Conservation (phyloP, 2,797 vertebrate species). For the Tangara arthus region DNA sequence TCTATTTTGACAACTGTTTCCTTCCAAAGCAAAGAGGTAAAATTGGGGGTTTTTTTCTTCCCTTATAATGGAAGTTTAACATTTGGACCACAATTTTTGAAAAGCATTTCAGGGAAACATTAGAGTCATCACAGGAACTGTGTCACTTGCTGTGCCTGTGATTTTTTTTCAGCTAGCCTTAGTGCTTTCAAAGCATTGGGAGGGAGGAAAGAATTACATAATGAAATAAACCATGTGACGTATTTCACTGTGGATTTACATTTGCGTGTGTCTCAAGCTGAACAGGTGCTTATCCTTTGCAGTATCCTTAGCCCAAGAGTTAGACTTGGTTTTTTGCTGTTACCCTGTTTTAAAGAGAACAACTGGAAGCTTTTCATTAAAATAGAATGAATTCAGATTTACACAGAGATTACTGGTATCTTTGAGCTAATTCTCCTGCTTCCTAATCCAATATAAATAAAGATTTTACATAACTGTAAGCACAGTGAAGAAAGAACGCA, state of each 20-base stretch:
- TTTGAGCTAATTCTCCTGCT: not conserved
- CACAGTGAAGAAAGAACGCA: not conserved
- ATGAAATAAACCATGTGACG: not conserved
- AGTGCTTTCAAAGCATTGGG: not conserved
- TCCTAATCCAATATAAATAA: not conserved
- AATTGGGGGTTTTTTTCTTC: not conserved
- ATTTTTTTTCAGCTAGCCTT: not conserved
- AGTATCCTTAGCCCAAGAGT: not conserved
- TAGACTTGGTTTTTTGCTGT: not conserved
- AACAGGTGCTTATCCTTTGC: not conserved
- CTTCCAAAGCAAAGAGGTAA: not conserved
- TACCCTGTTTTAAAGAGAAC: not conserved
- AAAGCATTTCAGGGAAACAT: not conserved
- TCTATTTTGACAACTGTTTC: not conserved
- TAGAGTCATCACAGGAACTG: not conserved
- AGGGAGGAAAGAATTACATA: not conserved
- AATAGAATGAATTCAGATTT: not conserved
- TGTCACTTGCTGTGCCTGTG: not conserved
- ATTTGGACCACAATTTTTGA: not conserved
- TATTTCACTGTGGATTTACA: not conserved
- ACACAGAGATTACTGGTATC: not conserved
- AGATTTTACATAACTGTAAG: not conserved
- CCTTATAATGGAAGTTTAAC: not conserved
- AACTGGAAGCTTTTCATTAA: not conserved
- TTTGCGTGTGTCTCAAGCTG: not conserved